phyloP scores from a whole-genome alignment of 2,113 vertebrate genomes.

The Choloepus hoffmanni region DNA sequence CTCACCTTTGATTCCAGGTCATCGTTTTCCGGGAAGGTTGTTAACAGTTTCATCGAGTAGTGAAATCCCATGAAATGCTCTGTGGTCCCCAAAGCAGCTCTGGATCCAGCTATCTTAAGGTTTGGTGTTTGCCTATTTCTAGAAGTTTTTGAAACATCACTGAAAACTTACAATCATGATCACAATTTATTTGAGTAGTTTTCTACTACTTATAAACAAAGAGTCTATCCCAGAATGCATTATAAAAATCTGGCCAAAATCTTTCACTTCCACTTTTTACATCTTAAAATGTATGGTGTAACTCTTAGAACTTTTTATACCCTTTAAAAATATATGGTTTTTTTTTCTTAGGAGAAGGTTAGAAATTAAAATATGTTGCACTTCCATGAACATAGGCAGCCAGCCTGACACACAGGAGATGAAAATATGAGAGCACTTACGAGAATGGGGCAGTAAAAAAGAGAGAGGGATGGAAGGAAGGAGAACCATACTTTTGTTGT shows the following conservation, averaged over 20 bases:
- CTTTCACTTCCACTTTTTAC: background rate
- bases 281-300: background rate
- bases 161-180: background rate
- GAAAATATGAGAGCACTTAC: background rate
- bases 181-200: conserved; percentile 18
- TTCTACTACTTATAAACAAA: conserved; percentile 11
- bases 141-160: background rate
- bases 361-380: background rate
- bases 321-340: background rate
- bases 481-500: background rate
- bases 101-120: background rate
- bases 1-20: background rate
- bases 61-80: background rate
- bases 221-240: background rate
- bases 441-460: background rate
- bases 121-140: background rate
- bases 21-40: background rate
- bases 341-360: background rate
- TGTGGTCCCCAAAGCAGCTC: background rate
- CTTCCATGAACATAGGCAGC: background rate
- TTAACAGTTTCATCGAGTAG: background rate
- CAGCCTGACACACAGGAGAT: background rate
- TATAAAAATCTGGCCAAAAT: background rate
- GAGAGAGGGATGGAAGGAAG: background rate
- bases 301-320: background rate